Conservation (phyloP, 2,113 vertebrate genomes). For the Heloderma charlesbogerti region DNA sequence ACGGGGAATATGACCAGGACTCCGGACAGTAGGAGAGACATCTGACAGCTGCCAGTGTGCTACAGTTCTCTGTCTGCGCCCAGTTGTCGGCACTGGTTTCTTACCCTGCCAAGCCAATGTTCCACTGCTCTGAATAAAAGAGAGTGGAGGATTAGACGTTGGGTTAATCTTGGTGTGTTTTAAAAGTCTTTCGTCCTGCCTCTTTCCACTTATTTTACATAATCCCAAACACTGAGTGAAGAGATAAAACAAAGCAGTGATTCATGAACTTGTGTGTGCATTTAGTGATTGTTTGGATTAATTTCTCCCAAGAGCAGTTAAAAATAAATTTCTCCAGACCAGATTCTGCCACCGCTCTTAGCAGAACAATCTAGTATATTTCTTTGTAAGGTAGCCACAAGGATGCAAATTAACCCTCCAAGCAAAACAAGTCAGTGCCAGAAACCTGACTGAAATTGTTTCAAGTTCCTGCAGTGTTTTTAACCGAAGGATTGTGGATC, state of each 20-base stretch:
- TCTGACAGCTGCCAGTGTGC: constrained; percentile 15
- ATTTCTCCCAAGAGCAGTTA: not conserved
- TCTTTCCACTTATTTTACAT: not conserved
- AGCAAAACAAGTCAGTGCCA: not conserved
- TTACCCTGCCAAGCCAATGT: constrained; percentile 1
- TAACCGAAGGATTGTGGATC: not conserved
- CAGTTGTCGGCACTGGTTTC: not conserved
- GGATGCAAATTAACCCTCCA: not conserved
- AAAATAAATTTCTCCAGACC: not conserved
- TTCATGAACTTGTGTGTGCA: not conserved
- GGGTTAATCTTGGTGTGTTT: not conserved
- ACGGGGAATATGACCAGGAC: too few relatives aligned
- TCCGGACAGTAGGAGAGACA: too few relatives aligned
- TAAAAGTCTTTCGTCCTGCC: not conserved
- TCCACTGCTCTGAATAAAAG: not conserved
- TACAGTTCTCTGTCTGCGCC: not conserved
- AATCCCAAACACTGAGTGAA: not conserved
- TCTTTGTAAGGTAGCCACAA: too few relatives aligned
- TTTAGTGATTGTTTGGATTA: not conserved
- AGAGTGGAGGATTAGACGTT: not conserved
- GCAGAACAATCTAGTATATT: too few relatives aligned
- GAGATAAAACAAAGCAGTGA: not conserved
- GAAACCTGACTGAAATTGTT: not conserved
- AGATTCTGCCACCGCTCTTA: not conserved
- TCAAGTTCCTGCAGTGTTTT: not conserved